Evolutionary conservation across 53 echinoderm and acorn worm species (phyloP).

Genomic region (Antedon mediterranea): DNA sequence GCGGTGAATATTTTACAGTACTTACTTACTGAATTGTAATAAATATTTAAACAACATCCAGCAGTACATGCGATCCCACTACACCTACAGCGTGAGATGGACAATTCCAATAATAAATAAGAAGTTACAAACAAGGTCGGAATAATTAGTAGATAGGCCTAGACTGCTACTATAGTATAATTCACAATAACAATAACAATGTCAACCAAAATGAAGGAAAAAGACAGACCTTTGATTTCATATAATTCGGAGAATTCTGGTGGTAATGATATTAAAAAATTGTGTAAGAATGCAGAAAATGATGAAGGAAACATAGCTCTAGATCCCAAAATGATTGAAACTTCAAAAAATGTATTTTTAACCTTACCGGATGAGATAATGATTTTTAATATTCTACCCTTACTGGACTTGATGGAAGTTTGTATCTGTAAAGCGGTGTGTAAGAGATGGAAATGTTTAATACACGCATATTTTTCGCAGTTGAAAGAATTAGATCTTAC

Average conservation of each 20-base stretch:
- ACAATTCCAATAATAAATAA: too few relatives aligned
- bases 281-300: neutral
- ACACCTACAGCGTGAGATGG: too few relatives aligned
- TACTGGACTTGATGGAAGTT: slow-evolving; percentile 46
- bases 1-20: too few relatives aligned
- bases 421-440: slow-evolving; percentile 53
- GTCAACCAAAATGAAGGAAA: neutral
- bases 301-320: neutral
- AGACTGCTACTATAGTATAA: too few relatives aligned
- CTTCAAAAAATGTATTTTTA: neutral
- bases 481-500: slow-evolving; percentile 61
- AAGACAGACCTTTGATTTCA: neutral
- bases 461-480: slow-evolving; percentile 37
- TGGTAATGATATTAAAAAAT: neutral
- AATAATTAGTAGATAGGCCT: too few relatives aligned
- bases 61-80: too few relatives aligned
- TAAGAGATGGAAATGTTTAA: slow-evolving; percentile 39
- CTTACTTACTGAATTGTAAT: too few relatives aligned
- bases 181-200: too few relatives aligned
- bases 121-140: too few relatives aligned
- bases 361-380: slow-evolving; percentile 68
- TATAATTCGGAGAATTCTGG: neutral
- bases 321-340: neutral
- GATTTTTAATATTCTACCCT: slow-evolving; percentile 50
- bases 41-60: too few relatives aligned